A percentile compares a stretch with the other conserved stretches of the same genome.
Evolutionary conservation across 2,113 vertebrate genomes (phyloP).

Genomic region (Dipodomys merriami): DNA sequence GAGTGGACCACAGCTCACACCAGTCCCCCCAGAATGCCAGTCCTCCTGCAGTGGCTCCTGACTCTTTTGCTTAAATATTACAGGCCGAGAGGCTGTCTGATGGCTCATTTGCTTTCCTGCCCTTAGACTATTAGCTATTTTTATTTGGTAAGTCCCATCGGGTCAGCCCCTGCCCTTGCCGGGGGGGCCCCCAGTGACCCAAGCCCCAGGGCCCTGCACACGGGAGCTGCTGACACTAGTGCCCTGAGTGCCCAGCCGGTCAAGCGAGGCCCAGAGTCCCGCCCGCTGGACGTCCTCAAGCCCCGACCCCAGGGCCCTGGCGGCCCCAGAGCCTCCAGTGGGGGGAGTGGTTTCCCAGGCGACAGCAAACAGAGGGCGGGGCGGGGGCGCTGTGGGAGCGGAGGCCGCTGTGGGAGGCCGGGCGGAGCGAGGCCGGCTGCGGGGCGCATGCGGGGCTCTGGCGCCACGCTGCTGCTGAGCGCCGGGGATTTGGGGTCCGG

Average conservation of each 20-base stretch:
- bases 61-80: background rate
- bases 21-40: no score
- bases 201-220: background rate
- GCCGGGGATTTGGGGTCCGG: background rate
- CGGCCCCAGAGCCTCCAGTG: background rate
- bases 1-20: background rate
- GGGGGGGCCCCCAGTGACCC: background rate
- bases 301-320: accelerated
- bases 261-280: background rate
- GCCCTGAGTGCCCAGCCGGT: no score
- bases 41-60: background rate
- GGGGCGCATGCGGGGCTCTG: slow-evolving; percentile 51
- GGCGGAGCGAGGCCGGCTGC: slow-evolving; percentile 1
- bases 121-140: background rate
- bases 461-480: background rate
- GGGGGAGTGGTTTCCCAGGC: slow-evolving; percentile 55
- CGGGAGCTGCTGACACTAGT: background rate
- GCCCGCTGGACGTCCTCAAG: background rate
- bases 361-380: slow-evolving; percentile 20
- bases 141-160: background rate
- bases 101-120: background rate
- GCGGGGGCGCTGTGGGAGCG: background rate
- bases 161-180: no score
- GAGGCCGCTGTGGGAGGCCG: slow-evolving; percentile 53
- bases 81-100: no score